These are phyloP conservation scores for Orycteropus afer DNA, from an alignment of 2,113 vertebrate species.

Conservation along the genomic window DNA sequence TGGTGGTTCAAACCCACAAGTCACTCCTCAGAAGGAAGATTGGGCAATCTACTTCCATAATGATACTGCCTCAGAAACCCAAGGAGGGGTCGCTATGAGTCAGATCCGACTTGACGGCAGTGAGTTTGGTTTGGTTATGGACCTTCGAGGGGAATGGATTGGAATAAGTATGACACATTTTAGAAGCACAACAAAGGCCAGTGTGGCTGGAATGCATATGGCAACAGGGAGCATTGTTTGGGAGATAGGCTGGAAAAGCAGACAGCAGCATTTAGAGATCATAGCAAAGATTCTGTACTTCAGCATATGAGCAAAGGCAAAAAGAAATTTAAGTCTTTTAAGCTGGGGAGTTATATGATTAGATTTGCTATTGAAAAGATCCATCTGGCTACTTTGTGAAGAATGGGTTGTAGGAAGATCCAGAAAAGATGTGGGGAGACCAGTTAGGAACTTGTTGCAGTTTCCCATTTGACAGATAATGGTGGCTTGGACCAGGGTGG, in stretches of 20 bases:
- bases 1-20: too few relatives aligned
- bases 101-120: too few relatives aligned
- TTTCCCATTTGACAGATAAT: background rate
- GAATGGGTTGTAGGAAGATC: background rate
- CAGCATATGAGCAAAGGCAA: conserved; percentile 17
- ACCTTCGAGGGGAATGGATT: background rate
- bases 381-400: too few relatives aligned
- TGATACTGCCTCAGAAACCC: too few relatives aligned
- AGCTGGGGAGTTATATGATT: background rate
- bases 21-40: too few relatives aligned
- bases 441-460: background rate
- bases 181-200: background rate
- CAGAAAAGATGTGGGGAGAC: background rate
- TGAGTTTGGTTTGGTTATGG: too few relatives aligned
- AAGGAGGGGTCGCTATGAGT: too few relatives aligned
- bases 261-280: background rate
- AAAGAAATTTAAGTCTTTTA: background rate
- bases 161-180: background rate
- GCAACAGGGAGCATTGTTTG: background rate
- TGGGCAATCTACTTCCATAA: too few relatives aligned
- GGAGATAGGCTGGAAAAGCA: background rate
- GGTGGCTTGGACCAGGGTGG: too few relatives aligned
- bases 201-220: background rate
- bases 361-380: conserved; percentile 21
- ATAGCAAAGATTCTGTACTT: background rate